phyloP scores from a whole-genome alignment of 2,113 vertebrate species.

The Pipra filicauda region DNA sequence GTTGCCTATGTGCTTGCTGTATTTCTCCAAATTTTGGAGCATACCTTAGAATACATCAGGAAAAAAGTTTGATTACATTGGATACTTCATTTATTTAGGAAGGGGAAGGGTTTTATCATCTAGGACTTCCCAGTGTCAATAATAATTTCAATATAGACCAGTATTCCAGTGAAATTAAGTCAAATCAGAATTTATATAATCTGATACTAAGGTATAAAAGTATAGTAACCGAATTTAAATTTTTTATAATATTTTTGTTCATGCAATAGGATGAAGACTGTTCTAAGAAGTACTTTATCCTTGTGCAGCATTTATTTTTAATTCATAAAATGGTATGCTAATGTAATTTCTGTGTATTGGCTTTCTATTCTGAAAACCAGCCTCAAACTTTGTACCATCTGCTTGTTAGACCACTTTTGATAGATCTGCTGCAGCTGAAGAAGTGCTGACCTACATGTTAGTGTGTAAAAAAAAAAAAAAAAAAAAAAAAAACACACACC shows the following conservation, averaged over 20 bases:
- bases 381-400: not conserved
- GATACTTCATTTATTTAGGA: not conserved
- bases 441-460: not conserved
- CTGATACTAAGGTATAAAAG: not conserved
- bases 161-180: not conserved
- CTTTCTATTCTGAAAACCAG: not conserved
- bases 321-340: not conserved
- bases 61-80: not conserved
- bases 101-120: not conserved
- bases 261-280: not conserved
- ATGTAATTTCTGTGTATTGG: not conserved
- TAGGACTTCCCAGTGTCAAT: not conserved
- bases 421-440: not conserved
- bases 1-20: not conserved
- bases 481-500: not conserved
- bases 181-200: not conserved
- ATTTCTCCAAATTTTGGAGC: not conserved
- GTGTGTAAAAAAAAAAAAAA: not conserved
- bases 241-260: not conserved
- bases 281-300: not conserved
- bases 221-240: not conserved
- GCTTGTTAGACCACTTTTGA: not conserved
- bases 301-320: not conserved
- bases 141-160: not conserved
- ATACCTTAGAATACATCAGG: not conserved